Conservation (phyloP, 23 tunicate species). For the Halocynthia aurantium region DNA sequence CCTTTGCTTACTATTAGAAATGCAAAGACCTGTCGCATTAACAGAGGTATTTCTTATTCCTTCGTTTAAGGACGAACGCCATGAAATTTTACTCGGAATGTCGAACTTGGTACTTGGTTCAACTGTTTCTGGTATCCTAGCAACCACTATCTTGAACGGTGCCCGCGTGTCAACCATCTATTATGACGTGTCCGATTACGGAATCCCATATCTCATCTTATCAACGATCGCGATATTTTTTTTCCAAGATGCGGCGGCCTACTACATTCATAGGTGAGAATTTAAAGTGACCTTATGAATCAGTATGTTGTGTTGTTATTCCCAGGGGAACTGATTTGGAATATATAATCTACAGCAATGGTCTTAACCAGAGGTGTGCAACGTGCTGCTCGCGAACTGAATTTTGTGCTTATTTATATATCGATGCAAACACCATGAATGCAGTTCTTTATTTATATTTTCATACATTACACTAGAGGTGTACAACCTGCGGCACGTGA, state of each 20-base stretch:
- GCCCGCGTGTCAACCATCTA: constrained; percentile 27
- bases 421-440: too few species aligned
- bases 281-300: too few species aligned
- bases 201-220: constrained; percentile 50
- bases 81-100: constrained; percentile 61
- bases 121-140: constrained; percentile 43
- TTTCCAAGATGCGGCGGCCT: constrained; percentile 63
- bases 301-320: too few species aligned
- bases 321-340: too few species aligned
- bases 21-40: too few species aligned
- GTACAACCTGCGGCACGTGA: too few species aligned
- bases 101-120: constrained; percentile 30
- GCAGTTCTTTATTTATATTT: too few species aligned
- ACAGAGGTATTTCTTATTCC: neutral
- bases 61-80: constrained; percentile 44
- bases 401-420: too few species aligned
- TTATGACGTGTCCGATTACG: constrained; percentile 51
- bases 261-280: constrained; percentile 74
- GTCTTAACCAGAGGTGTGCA: too few species aligned
- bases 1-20: neutral
- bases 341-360: too few species aligned
- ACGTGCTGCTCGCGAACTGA: too few species aligned
- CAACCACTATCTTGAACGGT: constrained; percentile 50
- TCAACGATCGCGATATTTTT: constrained; percentile 43
- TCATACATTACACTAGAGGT: too few species aligned